Percentiles rank a stretch among this genome's conserved stretches.
Evolutionary conservation across 2,797 vertebrate species (phyloP).

Genomic region (Oceanodroma leucorhoa): DNA sequence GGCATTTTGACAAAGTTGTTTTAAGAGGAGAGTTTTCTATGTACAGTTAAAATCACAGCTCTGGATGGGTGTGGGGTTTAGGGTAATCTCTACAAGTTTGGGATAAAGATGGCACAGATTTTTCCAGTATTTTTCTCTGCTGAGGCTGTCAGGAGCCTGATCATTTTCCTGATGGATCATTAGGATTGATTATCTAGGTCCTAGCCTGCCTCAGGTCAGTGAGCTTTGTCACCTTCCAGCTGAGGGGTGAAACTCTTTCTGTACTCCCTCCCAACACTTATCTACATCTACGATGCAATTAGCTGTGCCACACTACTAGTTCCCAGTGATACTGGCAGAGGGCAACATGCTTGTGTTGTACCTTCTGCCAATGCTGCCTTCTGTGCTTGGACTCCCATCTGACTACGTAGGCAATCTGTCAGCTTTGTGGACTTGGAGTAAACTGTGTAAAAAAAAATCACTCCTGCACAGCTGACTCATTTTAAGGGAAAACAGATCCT

Average conservation of each 20-base stretch:
- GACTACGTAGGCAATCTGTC: not conserved
- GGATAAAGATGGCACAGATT: not conserved
- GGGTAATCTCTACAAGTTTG: not conserved
- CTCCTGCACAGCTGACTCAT: not conserved
- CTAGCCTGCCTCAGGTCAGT: not conserved
- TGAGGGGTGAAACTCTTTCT: not conserved
- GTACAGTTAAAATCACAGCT: not conserved
- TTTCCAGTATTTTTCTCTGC: not conserved
- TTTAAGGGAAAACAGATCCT: not conserved
- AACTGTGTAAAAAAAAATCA: not conserved
- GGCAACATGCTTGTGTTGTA: fast-evolving
- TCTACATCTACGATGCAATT: fast-evolving
- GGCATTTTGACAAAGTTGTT: not conserved
- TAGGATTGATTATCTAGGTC: not conserved
- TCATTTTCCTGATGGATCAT: not conserved
- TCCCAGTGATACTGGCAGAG: not conserved
- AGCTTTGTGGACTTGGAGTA: not conserved
- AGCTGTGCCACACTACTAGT: not conserved
- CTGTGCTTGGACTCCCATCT: not conserved
- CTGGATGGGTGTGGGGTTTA: not conserved
- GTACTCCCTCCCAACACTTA: fast-evolving
- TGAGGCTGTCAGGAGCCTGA: not conserved
- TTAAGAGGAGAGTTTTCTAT: not conserved
- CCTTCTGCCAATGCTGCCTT: not conserved
- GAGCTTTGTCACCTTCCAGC: not conserved